Evolutionary conservation across 1,140 invertebrate genomes (phyloP).

Genomic region (Tachypleus tridentatus): DNA sequence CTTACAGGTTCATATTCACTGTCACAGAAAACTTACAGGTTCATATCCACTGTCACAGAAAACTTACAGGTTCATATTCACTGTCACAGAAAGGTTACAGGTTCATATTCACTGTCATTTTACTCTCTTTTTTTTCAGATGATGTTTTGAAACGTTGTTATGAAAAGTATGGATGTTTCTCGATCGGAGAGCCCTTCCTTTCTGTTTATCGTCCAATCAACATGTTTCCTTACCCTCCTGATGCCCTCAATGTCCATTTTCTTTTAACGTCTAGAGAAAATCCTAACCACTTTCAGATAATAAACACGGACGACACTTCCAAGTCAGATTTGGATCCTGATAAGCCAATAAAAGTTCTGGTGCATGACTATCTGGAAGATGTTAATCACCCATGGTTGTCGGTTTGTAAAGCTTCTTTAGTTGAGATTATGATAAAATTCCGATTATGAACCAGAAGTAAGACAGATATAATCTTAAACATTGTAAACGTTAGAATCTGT

Average conservation of each 20-base stretch:
- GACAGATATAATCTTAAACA: too few relatives aligned
- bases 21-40: too few relatives aligned
- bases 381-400: conserved; percentile 57
- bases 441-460: too few relatives aligned
- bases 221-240: conserved; percentile 53
- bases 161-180: conserved; percentile 67
- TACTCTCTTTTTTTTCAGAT: conserved; percentile 9
- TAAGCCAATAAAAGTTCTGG: conserved; percentile 56
- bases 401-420: too few relatives aligned
- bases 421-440: too few relatives aligned
- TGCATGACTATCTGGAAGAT: conserved; percentile 72
- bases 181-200: conserved; percentile 63
- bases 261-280: conserved; percentile 41
- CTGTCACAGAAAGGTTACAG: too few relatives aligned
- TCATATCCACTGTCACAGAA: too few relatives aligned
- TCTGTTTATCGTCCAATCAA: conserved; percentile 59
- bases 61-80: too few relatives aligned
- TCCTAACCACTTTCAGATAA: conserved; percentile 36
- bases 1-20: too few relatives aligned
- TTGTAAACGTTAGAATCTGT: too few relatives aligned
- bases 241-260: conserved; percentile 41
- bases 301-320: conserved; percentile 15
- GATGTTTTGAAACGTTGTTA: conserved; percentile 44
- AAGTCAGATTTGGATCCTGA: conserved; percentile 28
- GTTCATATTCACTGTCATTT: background rate